Base-by-base conservation (phyloP, 2,113 vertebrate species). In the Eurystomus gularis region DNA sequence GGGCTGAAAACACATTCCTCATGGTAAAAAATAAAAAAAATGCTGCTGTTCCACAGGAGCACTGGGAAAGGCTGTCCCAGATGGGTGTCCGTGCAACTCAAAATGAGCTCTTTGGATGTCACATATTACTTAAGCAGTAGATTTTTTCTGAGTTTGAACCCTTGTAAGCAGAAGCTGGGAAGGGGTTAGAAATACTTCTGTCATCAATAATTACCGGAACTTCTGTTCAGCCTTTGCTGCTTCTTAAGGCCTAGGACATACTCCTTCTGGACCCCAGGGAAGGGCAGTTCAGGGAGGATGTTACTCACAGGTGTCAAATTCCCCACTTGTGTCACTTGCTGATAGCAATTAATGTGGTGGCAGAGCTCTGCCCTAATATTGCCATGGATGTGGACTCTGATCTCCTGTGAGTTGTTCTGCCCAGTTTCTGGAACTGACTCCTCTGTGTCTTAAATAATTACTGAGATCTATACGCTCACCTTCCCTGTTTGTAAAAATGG, bases 111-210 rank as follows among this genome's bases (percentile, higher is more conserved):
- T 66, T 94, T 86, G 88, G 78, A 78, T 91, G 81, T 82, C 65
- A 62, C 40, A 3, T 69, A 23, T 75, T 88, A 71, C 77, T 86
- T 33, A 71, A 40, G 69, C 71, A 71, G 51, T 84, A 57, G 61
- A 40, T 92, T 92, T 35, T 35, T 37, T 9, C n/a, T 7, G 31
- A 70, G 82, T 96, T 96, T 96, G 93, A 88, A 81, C 73, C 31
- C 82, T 95, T 90, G 89, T 58, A 96, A 93, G 69, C 85, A 91
- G 64, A 96, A 64, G 39, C 35, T 96, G 61, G 75, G 78, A 90
- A 64, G 37, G 33, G 83, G 7, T 64, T 95, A 70, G 80, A 72
- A 81, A 82, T 76, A 75, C 13, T 73, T 77, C 8, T 24, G 35
- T 58, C 52, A 62, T 71, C 65, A 60, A 19, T 90, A 95, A 81